phyloP scores from a whole-genome alignment of 1,140 invertebrate genomes.

The Muscidifurax raptorellus region DNA sequence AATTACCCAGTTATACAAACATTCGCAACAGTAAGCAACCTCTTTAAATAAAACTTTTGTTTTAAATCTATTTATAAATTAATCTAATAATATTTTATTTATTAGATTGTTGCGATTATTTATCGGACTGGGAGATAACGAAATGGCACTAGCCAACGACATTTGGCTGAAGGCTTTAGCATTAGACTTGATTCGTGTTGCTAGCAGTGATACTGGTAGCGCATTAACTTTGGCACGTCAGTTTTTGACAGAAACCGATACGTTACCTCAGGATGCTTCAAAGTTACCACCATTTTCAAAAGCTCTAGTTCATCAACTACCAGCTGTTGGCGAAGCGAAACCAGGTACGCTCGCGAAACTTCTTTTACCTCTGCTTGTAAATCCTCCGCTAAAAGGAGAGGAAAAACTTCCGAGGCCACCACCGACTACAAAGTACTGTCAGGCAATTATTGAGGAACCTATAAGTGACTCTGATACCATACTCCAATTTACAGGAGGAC shows the following conservation, averaged over 20 bases:
- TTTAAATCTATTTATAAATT: neutral
- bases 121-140: slow-evolving; percentile 84
- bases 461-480: slow-evolving; percentile 88
- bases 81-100: slow-evolving; percentile 34
- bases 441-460: slow-evolving; percentile 90
- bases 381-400: slow-evolving; percentile 65
- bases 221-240: slow-evolving; percentile 80
- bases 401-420: slow-evolving; percentile 72
- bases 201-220: slow-evolving; percentile 79
- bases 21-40: slow-evolving; percentile 79
- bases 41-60: slow-evolving; percentile 16
- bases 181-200: slow-evolving; percentile 87
- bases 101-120: slow-evolving; percentile 88
- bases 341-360: slow-evolving; percentile 88
- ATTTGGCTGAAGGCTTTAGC: slow-evolving; percentile 89
- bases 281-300: slow-evolving; percentile 82
- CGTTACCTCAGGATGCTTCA: slow-evolving; percentile 71
- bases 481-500: slow-evolving; percentile 94
- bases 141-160: slow-evolving; percentile 87
- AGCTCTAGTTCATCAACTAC: slow-evolving; percentile 86
- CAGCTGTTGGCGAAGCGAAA: slow-evolving; percentile 87
- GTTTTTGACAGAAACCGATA: slow-evolving; percentile 79
- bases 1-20: slow-evolving; percentile 80
- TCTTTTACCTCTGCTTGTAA: slow-evolving; percentile 85
- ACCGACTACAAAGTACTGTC: slow-evolving; percentile 76